Percentiles rank a stretch among this genome's conserved stretches.
phyloP scores from a whole-genome alignment of 2,888 invertebrate species.

The Alcis repandata region DNA sequence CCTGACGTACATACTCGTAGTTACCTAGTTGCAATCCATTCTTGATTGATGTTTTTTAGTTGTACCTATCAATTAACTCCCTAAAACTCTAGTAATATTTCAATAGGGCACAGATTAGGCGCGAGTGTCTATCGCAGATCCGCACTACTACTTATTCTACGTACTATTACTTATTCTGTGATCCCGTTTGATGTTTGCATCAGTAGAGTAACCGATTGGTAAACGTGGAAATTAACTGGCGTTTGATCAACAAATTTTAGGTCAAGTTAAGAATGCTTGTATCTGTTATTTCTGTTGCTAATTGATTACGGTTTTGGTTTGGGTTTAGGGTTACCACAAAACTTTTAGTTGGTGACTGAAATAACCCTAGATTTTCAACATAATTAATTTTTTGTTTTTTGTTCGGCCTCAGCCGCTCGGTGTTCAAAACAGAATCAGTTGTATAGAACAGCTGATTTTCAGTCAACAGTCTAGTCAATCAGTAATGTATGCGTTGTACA shows the following conservation, averaged over 20 bases:
- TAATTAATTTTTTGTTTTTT: no score
- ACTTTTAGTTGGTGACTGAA: not conserved
- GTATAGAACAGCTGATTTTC: no score
- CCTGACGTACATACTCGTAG: no score
- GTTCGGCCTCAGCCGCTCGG: no score
- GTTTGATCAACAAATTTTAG: slow-evolving; percentile 19
- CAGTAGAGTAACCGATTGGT: slow-evolving; percentile 3
- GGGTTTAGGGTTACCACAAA: not conserved
- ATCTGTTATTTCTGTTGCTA: slow-evolving; percentile 19
- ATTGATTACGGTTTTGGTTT: slow-evolving; percentile 4
- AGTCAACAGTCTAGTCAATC: no score
- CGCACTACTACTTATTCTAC: no score
- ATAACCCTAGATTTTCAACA: no score
- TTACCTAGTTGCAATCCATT: not conserved
- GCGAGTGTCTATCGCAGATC: not conserved
- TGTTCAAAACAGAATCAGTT: no score
- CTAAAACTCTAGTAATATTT: not conserved
- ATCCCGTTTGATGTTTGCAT: slow-evolving; percentile 12
- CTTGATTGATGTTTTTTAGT: not conserved
- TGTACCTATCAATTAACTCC: not conserved
- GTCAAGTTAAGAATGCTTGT: slow-evolving; percentile 18
- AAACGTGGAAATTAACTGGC: slow-evolving; percentile 16
- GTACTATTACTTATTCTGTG: not conserved
- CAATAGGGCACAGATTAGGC: not conserved
- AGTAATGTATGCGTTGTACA: no score